Evolutionary conservation across 1,140 invertebrate species (phyloP).

Genomic region (Drosophila eugracilis): DNA sequence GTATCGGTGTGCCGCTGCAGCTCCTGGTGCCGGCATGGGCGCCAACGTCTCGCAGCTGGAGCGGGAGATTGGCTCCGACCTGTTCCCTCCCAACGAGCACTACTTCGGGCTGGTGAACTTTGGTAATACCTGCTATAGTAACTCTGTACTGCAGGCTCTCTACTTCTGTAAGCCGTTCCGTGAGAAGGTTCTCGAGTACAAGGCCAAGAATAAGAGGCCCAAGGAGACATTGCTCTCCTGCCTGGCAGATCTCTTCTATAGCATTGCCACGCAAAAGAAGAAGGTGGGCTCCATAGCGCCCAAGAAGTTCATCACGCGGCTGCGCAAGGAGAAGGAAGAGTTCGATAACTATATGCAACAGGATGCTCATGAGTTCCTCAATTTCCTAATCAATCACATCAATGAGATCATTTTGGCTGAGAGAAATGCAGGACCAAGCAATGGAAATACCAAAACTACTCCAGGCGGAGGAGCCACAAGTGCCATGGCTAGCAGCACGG

Average conservation of each 20-base stretch:
- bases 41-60: constrained; percentile 99
- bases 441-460: constrained; percentile 18
- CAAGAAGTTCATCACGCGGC: constrained; percentile 99
- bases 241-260: constrained; percentile 99
- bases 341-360: constrained; percentile 99
- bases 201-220: constrained; percentile 98
- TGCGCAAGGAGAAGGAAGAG: constrained; percentile 99
- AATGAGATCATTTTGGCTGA: constrained; percentile 97
- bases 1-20: constrained; percentile 77
- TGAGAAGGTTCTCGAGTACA: constrained; percentile 99
- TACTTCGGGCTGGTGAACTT: constrained; percentile 99
- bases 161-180: constrained; percentile 99
- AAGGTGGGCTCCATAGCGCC: constrained; percentile 99
- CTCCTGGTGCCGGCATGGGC: constrained; percentile 87
- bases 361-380: constrained; percentile 99
- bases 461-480: constrained; percentile 12
- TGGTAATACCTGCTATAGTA: constrained; percentile 99
- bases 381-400: constrained; percentile 99
- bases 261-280: constrained; percentile 99
- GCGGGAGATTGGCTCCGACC: constrained; percentile 98
- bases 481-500: constrained; percentile 51
- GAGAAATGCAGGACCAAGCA: constrained; percentile 88
- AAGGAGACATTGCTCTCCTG: constrained; percentile 99
- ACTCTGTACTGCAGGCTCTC: constrained; percentile 99
- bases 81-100: constrained; percentile 98